Evolutionary conservation across 2,113 vertebrate genomes (phyloP).

Genomic region (Phylloscopus whistleri): DNA sequence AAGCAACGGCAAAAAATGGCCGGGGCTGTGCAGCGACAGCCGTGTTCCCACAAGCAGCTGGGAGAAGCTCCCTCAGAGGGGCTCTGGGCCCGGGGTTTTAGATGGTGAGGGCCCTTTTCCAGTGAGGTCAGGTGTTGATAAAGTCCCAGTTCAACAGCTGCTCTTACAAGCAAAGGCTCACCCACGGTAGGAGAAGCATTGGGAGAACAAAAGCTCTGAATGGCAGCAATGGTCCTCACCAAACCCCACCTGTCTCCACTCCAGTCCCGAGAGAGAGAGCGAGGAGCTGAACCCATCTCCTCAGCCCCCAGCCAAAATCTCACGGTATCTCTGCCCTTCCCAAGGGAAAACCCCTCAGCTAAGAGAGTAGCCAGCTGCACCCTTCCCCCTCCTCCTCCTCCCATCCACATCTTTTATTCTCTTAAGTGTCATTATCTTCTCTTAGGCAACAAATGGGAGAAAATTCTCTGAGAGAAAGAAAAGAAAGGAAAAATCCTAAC

Average conservation of each 20-base stretch:
- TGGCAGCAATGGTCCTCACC: background rate
- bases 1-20: too few species aligned
- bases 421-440: too few species aligned
- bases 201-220: background rate
- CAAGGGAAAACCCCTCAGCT: background rate
- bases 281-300: background rate
- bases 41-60: background rate
- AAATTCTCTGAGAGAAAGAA: background rate
- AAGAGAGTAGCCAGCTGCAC: background rate
- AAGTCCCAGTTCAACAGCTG: background rate
- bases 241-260: too few species aligned
- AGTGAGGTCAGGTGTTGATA: too few species aligned
- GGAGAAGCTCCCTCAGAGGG: background rate
- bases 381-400: too few species aligned
- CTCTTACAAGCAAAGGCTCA: background rate
- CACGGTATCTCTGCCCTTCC: background rate
- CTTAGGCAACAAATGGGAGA: background rate
- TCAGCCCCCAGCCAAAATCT: too few species aligned
- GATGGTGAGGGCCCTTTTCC: background rate
- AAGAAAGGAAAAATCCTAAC: background rate
- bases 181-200: background rate
- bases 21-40: too few species aligned
- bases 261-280: accelerated
- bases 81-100: background rate
- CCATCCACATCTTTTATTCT: background rate